Evolutionary conservation across 2,888 invertebrate species (phyloP).

Genomic region (Watsonalla cultraria): DNA sequence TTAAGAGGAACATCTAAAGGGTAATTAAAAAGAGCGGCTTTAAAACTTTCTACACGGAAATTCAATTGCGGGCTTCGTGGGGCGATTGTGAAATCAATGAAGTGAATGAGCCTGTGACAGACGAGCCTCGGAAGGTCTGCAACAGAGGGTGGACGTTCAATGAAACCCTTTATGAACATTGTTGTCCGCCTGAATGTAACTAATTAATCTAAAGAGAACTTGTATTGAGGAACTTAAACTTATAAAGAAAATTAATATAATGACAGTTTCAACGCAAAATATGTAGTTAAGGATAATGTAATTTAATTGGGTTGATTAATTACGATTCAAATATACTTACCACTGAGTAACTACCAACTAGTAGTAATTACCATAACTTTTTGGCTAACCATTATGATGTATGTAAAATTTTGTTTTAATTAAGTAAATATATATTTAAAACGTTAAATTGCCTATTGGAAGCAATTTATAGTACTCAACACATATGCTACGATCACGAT

Average conservation of each 20-base stretch:
- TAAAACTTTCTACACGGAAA: slow-evolving; percentile 34
- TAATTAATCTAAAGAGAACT: slow-evolving; percentile 42
- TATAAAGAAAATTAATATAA: background rate
- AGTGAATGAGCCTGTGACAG: slow-evolving; percentile 42
- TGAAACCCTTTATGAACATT: slow-evolving; percentile 56
- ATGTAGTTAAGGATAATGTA: too few relatives aligned
- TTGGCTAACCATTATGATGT: too few relatives aligned
- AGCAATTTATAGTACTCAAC: too few relatives aligned
- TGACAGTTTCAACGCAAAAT: too few relatives aligned
- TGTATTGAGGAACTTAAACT: slow-evolving; percentile 11
- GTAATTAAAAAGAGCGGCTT: slow-evolving; percentile 28
- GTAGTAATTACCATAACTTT: too few relatives aligned
- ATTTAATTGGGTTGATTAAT: too few relatives aligned
- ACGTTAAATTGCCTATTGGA: too few relatives aligned
- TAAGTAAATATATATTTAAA: too few relatives aligned
- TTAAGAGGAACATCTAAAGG: slow-evolving; percentile 25
- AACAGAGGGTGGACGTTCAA: slow-evolving; percentile 49
- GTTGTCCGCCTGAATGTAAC: slow-evolving; percentile 38
- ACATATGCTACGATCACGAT: too few relatives aligned
- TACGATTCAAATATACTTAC: too few relatives aligned
- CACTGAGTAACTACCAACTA: too few relatives aligned
- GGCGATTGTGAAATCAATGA: slow-evolving; percentile 50
- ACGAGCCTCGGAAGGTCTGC: slow-evolving; percentile 31
- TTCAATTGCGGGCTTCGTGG: slow-evolving; percentile 22
- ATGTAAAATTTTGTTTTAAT: too few relatives aligned